Base-by-base conservation (phyloP, 1,140 invertebrate genomes). In the Trypoxylus dichotomus region DNA sequence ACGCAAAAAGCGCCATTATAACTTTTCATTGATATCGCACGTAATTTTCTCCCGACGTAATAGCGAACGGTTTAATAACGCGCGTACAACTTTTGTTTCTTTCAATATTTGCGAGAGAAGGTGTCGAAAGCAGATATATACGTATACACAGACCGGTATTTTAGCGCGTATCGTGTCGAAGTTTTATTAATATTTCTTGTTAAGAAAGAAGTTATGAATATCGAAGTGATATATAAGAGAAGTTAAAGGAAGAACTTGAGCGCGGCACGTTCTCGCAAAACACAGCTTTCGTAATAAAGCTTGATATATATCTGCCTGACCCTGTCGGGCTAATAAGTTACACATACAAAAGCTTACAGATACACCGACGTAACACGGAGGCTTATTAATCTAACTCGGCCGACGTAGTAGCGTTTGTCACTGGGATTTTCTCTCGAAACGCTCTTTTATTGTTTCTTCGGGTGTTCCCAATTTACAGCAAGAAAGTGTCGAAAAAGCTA, bases 141-240 rank as follows among this genome's bases (percentile, higher is more conserved):
- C 19, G 47, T 54, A 19, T n/a, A 2, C 15, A 19, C 19, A 19
- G 2, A 19, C 6, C 47, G 7, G 15, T 6, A 54, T n/a, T n/a
- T n/a, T n/a, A 15, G 47, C 47, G 19, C 7, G 15, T 54, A 54
- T 54, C 19, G 15, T 54, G 47, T 19, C 47, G n/a, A 54, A 54
- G 15, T 54, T 54, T 54, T 54, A 54, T 54, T 54, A 54, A 54
- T 54, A n/a, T n/a, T 54, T 6, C 15, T 54, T 47, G n/a, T 47
- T 54, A 54, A 54, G 47, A 54, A 54, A 54, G 47, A 54, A 54
- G 13, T 54, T 54, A 54, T 54, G 47, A 54, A 54, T 54, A 54
- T 13, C 47, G 47, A n/a, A 54, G 47, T 54, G 47, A 54, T 54
- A 19, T 54, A 54, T 54, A 54, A 54, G 47, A n/a, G 19, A 54